Percentiles rank a stretch among this genome's conserved stretches.
Conservation (phyloP, 2,888 invertebrate species). For the Meandrusa payeni region DNA sequence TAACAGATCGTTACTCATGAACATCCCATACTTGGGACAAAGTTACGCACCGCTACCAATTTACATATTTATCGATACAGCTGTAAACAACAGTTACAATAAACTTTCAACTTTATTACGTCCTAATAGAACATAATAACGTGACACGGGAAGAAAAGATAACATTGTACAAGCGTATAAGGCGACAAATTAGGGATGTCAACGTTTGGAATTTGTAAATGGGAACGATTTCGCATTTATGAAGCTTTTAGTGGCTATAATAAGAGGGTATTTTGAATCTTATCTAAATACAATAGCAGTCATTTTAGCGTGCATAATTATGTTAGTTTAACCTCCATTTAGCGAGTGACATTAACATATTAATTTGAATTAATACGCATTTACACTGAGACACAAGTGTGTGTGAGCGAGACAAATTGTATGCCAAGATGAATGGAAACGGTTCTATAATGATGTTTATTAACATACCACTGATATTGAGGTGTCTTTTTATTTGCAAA, state of each 20-base stretch:
- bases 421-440: constrained; percentile 3
- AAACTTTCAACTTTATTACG: constrained; percentile 32
- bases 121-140: constrained; percentile 24
- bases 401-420: background rate
- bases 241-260: constrained; percentile 6
- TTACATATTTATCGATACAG: constrained; percentile 26
- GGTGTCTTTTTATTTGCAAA: too few relatives aligned
- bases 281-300: constrained; percentile 17
- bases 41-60: constrained; percentile 58
- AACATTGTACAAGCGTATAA: constrained; percentile 30
- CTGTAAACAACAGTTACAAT: constrained; percentile 26
- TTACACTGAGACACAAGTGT: background rate
- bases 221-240: constrained; percentile 15
- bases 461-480: too few relatives aligned
- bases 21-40: constrained; percentile 53
- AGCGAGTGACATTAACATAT: constrained; percentile 15
- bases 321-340: constrained; percentile 14
- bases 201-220: constrained; percentile 12
- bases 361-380: constrained; percentile 15
- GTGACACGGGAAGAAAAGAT: constrained; percentile 19
- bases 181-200: constrained; percentile 46
- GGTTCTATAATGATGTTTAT: constrained; percentile 4
- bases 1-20: constrained; percentile 69
- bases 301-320: constrained; percentile 9
- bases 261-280: constrained; percentile 16